Conservation (phyloP, 2,113 vertebrate genomes). For the Rhizomys pruinosus region DNA sequence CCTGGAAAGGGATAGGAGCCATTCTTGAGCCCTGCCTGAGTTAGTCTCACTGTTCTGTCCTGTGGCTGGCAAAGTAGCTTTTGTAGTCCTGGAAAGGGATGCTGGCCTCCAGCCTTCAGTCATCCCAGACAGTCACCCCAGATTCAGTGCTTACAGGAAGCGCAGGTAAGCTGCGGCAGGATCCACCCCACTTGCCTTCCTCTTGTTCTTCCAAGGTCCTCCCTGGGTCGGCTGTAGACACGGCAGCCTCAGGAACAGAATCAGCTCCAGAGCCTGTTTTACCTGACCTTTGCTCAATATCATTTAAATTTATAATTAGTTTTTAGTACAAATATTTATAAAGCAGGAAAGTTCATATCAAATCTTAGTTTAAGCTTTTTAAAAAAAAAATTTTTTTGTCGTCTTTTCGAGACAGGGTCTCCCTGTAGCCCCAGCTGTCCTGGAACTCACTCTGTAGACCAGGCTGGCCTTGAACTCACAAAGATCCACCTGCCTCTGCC, state of each 20-base stretch:
- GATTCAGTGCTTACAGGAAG: too few species aligned
- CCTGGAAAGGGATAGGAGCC: neutral
- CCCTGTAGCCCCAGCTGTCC: too few species aligned
- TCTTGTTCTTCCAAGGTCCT: too few species aligned
- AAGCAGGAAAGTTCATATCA: neutral
- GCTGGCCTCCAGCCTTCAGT: neutral
- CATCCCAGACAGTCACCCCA: neutral
- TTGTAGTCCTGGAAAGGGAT: fast-evolving
- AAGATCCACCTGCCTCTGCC: too few species aligned
- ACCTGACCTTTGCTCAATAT: neutral
- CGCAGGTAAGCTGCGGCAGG: neutral
- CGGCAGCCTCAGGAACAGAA: neutral
- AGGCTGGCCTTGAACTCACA: too few species aligned
- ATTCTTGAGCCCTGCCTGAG: neutral
- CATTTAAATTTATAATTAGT: neutral
- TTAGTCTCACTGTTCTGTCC: neutral
- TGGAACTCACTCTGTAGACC: too few species aligned
- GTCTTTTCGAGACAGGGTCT: too few species aligned
- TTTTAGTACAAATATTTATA: neutral
- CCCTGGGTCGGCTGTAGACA: neutral
- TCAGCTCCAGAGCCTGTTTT: too few species aligned
- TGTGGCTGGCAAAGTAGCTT: neutral
- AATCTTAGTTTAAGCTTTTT: neutral
- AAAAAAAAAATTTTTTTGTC: too few species aligned
- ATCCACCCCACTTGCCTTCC: too few species aligned